These are phyloP conservation scores for Conops quadrifasciatus DNA, from an alignment of 2,888 invertebrate genomes.

Conservation along the genomic window DNA sequence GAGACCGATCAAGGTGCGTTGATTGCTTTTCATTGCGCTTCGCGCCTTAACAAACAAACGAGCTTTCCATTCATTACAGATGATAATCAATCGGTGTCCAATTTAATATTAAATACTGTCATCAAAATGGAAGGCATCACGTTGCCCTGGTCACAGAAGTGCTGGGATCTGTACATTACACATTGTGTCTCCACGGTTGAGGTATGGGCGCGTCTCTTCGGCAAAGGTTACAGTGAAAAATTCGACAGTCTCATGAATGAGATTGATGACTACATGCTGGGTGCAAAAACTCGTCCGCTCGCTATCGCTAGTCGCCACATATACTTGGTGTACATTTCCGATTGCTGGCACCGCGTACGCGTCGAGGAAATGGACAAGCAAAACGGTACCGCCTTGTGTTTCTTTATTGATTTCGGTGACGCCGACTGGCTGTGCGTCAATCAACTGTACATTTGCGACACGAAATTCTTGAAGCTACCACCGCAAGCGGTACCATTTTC, in stretches of 20 bases:
- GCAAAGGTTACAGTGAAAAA: slow-evolving; percentile 70
- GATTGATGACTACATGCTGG: slow-evolving; percentile 65
- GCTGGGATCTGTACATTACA: slow-evolving; percentile 71
- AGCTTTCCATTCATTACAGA: slow-evolving; percentile 13
- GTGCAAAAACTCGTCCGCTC: slow-evolving; percentile 50
- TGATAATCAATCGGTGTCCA: slow-evolving; percentile 12
- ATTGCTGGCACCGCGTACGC: slow-evolving; percentile 70
- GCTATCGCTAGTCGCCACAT: slow-evolving; percentile 54
- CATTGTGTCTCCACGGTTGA: slow-evolving; percentile 71
- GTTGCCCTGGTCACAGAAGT: slow-evolving; percentile 56
- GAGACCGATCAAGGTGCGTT: slow-evolving; percentile 45
- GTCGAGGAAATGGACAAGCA: slow-evolving; percentile 67
- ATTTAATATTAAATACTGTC: slow-evolving; percentile 32
- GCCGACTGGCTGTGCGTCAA: slow-evolving; percentile 69
- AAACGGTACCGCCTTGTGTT: slow-evolving; percentile 68
- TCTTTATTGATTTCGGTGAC: slow-evolving; percentile 81
- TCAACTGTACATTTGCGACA: slow-evolving; percentile 71
- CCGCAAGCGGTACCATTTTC: slow-evolving; percentile 79
- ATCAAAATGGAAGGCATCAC: slow-evolving; percentile 49
- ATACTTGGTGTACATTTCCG: slow-evolving; percentile 65
- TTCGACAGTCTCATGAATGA: slow-evolving; percentile 68
- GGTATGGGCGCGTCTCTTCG: slow-evolving; percentile 75
- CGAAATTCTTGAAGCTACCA: slow-evolving; percentile 72
- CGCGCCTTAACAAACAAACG: neutral
- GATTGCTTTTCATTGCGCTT: neutral